phyloP scores from a whole-genome alignment of 2,113 vertebrate species.

The Saguinus midas region DNA sequence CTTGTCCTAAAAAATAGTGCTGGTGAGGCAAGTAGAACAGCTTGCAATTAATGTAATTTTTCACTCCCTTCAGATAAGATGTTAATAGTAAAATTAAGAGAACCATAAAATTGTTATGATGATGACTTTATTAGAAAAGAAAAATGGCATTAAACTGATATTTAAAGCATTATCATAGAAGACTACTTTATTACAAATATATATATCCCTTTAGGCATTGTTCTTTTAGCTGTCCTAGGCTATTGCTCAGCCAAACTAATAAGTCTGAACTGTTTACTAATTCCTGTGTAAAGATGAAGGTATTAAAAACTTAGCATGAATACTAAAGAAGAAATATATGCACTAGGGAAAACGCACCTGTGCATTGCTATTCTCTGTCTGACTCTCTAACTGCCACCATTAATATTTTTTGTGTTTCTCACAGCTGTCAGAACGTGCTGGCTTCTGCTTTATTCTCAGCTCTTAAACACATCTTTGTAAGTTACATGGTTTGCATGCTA shows the following conservation, averaged over 20 bases:
- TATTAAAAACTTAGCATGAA: conserved; percentile 67
- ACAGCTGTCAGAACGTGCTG: conserved; percentile 75
- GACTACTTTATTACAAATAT: conserved; percentile 51
- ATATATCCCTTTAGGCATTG: conserved; percentile 33
- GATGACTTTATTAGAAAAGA: conserved; percentile 57
- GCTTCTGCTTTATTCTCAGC: conserved; percentile 75
- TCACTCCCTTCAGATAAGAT: conserved; percentile 5
- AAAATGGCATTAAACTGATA: conserved; percentile 37
- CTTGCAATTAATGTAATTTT: conserved; percentile 34
- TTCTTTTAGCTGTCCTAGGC: conserved; percentile 62
- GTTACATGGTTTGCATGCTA: conserved; percentile 58
- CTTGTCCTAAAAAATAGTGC: not conserved
- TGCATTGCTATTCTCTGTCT: conserved; percentile 75
- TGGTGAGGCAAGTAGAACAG: not conserved
- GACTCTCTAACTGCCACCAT: conserved; percentile 75
- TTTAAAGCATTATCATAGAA: conserved; percentile 55
- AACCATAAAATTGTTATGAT: conserved; percentile 19
- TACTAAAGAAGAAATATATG: conserved; percentile 67
- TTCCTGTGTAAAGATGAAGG: conserved; percentile 67
- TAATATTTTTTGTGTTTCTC: conserved; percentile 77
- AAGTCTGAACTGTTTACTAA: conserved; percentile 74
- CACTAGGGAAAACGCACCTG: conserved; percentile 71
- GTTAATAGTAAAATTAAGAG: conserved; percentile 44
- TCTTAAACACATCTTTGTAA: conserved; percentile 62
- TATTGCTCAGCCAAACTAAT: conserved; percentile 57